Conservation (phyloP, 2,113 vertebrate genomes). For the Neofelis nebulosa region DNA sequence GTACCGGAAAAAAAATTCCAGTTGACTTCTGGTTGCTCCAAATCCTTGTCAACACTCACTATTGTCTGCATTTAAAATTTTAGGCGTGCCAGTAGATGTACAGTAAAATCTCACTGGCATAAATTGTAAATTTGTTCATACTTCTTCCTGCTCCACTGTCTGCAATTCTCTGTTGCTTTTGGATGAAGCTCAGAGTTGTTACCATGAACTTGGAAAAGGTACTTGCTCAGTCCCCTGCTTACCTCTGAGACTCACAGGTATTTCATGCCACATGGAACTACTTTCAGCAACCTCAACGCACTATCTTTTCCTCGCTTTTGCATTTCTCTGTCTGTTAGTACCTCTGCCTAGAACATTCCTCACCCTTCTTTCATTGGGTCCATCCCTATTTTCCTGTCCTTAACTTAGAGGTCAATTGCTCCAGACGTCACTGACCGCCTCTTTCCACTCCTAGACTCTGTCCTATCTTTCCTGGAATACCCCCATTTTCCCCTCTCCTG, state of each 20-base stretch:
- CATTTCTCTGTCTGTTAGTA: neutral
- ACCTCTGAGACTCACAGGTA: neutral
- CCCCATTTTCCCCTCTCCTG: neutral
- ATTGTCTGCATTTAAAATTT: neutral
- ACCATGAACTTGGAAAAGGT: neutral
- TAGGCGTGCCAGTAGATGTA: neutral
- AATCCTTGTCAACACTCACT: neutral
- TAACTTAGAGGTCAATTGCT: neutral
- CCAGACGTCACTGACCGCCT: neutral
- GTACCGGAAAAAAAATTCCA: neutral
- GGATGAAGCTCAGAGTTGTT: neutral
- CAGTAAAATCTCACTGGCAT: neutral
- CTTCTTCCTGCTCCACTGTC: neutral
- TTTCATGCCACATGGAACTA: neutral
- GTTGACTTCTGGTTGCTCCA: neutral
- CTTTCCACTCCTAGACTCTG: neutral
- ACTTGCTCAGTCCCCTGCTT: neutral
- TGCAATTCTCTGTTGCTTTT: neutral
- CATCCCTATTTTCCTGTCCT: neutral
- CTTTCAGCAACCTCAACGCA: neutral
- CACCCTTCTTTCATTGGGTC: neutral
- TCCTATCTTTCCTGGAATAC: neutral
- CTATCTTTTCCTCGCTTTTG: neutral
- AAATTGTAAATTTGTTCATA: neutral
- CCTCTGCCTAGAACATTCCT: neutral